phyloP scores from a whole-genome alignment of 2,888 invertebrate genomes.

The Plusia festucae region DNA sequence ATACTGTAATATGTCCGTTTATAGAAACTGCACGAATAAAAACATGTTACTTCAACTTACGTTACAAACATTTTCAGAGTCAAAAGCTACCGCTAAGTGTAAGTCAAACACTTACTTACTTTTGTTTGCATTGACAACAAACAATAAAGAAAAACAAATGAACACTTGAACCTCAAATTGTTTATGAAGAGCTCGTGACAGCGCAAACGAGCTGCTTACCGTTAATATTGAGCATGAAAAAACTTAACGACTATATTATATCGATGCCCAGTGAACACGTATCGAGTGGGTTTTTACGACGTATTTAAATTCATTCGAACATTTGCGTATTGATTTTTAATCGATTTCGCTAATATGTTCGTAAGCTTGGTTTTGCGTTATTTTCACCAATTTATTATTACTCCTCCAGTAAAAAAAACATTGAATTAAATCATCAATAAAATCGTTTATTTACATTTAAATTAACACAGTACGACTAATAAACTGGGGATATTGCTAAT shows the following conservation, averaged over 20 bases:
- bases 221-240: constrained; percentile 57
- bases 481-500: too few relatives aligned
- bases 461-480: too few relatives aligned
- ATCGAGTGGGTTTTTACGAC: constrained; percentile 9
- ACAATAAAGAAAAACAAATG: constrained; percentile 69
- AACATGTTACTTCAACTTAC: constrained; percentile 13
- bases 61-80: constrained; percentile 38
- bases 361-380: neutral
- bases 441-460: too few relatives aligned
- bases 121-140: constrained; percentile 74
- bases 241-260: constrained; percentile 8
- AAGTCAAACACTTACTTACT: constrained; percentile 58
- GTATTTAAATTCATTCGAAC: neutral
- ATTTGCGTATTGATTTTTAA: neutral
- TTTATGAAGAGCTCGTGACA: constrained; percentile 54
- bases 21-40: constrained; percentile 25
- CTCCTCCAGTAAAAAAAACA: too few relatives aligned
- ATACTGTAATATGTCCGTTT: constrained; percentile 18
- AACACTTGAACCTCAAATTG: constrained; percentile 50
- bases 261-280: constrained; percentile 8
- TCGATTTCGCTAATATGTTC: neutral
- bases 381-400: neutral
- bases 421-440: too few relatives aligned
- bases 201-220: constrained; percentile 54
- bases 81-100: constrained; percentile 53